Percentiles rank a stretch among this genome's conserved stretches.
phyloP scores from a whole-genome alignment of 2,888 invertebrate species.

The Lasioglossum calceatum region DNA sequence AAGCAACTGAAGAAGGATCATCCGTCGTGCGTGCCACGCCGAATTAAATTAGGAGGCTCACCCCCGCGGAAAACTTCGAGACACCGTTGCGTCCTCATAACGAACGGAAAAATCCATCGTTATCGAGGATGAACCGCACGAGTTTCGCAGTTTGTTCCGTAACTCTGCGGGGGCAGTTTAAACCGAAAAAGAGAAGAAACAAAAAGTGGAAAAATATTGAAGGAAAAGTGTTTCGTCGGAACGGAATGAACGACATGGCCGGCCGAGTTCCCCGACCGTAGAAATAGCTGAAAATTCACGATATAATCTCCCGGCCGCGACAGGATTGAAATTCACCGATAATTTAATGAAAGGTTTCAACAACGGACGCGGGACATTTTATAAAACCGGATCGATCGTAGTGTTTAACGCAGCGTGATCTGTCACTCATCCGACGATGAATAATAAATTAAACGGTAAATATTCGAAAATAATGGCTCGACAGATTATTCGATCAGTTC shows the following conservation, averaged over 20 bases:
- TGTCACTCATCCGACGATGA: not conserved
- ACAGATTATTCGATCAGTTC: not conserved
- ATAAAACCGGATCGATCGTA: not conserved
- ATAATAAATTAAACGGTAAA: slow-evolving; percentile 7
- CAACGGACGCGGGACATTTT: not conserved
- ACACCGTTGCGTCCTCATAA: not conserved
- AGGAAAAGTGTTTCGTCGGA: not conserved
- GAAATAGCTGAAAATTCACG: not conserved
- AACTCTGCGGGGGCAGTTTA: not conserved
- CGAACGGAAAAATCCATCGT: slow-evolving; percentile 16
- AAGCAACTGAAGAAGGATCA: slow-evolving; percentile 53
- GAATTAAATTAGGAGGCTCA: slow-evolving; percentile 41
- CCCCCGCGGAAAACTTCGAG: not conserved
- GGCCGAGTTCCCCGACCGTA: not conserved
- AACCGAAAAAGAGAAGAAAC: not conserved
- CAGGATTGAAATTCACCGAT: not conserved
- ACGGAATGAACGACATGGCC: not conserved
- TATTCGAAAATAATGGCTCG: slow-evolving; percentile 12
- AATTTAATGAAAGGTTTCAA: not conserved
- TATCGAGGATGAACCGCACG: not conserved
- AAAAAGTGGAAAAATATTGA: not conserved
- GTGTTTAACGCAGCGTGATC: not conserved
- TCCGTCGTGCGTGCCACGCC: slow-evolving; percentile 22
- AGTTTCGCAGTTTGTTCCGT: not conserved
- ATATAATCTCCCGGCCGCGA: not conserved